phyloP scores from a whole-genome alignment of 2,888 invertebrate species.

The Drosophila neonasuta region DNA sequence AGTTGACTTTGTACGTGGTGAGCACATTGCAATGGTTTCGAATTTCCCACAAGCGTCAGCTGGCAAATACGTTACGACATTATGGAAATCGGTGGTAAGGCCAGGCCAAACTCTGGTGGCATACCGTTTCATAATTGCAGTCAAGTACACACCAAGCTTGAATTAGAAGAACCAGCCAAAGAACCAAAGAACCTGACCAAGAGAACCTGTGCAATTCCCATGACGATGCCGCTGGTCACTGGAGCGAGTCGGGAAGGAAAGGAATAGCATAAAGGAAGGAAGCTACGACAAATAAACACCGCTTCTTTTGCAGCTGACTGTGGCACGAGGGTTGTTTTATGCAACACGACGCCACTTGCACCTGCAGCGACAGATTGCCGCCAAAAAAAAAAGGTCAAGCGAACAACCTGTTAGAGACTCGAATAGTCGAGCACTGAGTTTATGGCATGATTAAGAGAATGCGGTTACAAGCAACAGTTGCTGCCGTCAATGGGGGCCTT shows the following conservation, averaged over 20 bases:
- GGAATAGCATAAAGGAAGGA: background rate
- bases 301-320: constrained; percentile 10
- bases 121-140: constrained; percentile 42
- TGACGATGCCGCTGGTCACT: constrained; percentile 45
- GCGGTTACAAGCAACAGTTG: constrained; percentile 13
- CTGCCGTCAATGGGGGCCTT: background rate
- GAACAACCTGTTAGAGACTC: constrained; percentile 54
- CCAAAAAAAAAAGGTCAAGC: constrained; percentile 44
- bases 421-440: background rate
- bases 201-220: constrained; percentile 57
- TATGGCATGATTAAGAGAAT: constrained; percentile 3
- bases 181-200: constrained; percentile 14
- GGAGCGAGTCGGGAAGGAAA: constrained; percentile 21
- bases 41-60: constrained; percentile 59
- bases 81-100: constrained; percentile 55
- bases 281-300: constrained; percentile 7
- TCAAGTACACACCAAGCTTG: background rate
- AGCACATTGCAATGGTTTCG: constrained; percentile 40
- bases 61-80: constrained; percentile 71
- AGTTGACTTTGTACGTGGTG: background rate
- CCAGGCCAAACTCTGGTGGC: constrained; percentile 45
- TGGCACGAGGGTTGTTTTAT: constrained; percentile 60
- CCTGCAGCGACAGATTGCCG: constrained; percentile 61
- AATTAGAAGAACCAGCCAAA: constrained; percentile 10
- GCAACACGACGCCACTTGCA: constrained; percentile 27